These are phyloP conservation scores for Phymastichus coffea DNA, from an alignment of 1,140 invertebrate genomes.

Conservation along the genomic window DNA sequence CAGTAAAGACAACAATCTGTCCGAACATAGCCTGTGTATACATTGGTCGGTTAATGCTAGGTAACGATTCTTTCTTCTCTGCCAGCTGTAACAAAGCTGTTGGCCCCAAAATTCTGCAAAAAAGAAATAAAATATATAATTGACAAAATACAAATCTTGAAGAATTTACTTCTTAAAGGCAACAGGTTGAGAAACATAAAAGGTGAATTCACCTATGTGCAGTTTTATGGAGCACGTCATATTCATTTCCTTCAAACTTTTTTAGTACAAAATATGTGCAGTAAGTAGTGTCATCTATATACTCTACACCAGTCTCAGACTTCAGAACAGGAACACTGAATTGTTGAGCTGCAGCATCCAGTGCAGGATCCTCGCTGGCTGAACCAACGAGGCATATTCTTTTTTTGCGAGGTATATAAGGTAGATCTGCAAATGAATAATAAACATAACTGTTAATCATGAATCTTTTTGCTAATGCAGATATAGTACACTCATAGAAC, in stretches of 20 bases:
- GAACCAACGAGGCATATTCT: constrained; percentile 66
- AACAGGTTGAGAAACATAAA: constrained; percentile 12
- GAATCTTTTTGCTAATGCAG: not conserved
- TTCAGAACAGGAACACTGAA: constrained; percentile 66
- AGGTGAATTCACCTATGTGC: constrained; percentile 60
- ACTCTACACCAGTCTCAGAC: constrained; percentile 64
- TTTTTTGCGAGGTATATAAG: constrained; percentile 52
- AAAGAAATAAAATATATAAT: constrained; percentile 19
- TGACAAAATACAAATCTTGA: not conserved
- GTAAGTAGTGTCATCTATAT: constrained; percentile 59
- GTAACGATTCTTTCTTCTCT: constrained; percentile 66
- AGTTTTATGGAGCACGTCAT: constrained; percentile 64
- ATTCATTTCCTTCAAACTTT: constrained; percentile 68
- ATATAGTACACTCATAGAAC: too few species aligned
- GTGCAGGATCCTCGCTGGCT: constrained; percentile 56
- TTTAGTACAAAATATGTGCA: constrained; percentile 72
- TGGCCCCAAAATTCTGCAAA: constrained; percentile 70
- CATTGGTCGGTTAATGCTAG: constrained; percentile 75
- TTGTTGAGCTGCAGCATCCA: constrained; percentile 61
- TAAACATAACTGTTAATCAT: not conserved
- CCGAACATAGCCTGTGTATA: constrained; percentile 85
- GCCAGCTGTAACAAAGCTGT: constrained; percentile 75
- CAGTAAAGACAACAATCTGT: constrained; percentile 85
- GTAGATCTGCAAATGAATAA: constrained; percentile 12
- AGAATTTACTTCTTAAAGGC: not conserved